Evolutionary conservation across 2,888 invertebrate species (phyloP), one percentile per base, ranked within the genome.

Genomic region (Cosmia pyralina): DNA sequence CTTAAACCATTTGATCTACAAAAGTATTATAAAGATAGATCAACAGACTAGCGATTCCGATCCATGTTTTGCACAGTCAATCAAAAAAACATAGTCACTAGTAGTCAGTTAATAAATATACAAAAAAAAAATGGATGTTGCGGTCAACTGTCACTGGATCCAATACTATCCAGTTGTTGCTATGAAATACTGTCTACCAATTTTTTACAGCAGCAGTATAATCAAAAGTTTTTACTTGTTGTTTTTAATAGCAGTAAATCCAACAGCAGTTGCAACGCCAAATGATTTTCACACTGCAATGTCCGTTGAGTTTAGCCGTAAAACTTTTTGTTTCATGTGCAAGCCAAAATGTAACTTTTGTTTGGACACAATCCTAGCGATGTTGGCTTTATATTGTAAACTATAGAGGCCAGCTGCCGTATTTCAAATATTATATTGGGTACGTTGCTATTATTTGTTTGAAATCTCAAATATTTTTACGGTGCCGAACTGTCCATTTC

Each of bases 221-320:
- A 81, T 81, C 76, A 81, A 84, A 84, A 81, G 63, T 81, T 81
- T 83, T 59, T 52, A 60, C 28, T 84, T 69, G 81, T 81, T 81
- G 71, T 75, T 84, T 79, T 84, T 79, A 83, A 81, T 75, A 75
- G 69, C 53, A 71, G 60, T 62, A 66, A n/a, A 53, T 84, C 17
- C 80, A 55, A 19, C 74, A 73, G 64, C 55, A 72, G 81, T 64
- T 75, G 81, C 11, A 13, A 53, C 38, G 60, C 55, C 81, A 63
- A 84, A 81, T 81, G 72, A 81, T 81, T 81, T 81, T 72, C 81
- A 69, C 81, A 72, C 75, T 69, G 81, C 81, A 55, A 78, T 78
- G 68, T 76, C 55, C 62, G 69, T n/a, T 38, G 52, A 75, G 72
- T 84, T 84, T 68, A 34, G 52, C 58, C 46, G 53, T 63, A 41